Evolutionary conservation across 2,797 vertebrate genomes (phyloP).

Genomic region (Rhinoraja longicauda): DNA sequence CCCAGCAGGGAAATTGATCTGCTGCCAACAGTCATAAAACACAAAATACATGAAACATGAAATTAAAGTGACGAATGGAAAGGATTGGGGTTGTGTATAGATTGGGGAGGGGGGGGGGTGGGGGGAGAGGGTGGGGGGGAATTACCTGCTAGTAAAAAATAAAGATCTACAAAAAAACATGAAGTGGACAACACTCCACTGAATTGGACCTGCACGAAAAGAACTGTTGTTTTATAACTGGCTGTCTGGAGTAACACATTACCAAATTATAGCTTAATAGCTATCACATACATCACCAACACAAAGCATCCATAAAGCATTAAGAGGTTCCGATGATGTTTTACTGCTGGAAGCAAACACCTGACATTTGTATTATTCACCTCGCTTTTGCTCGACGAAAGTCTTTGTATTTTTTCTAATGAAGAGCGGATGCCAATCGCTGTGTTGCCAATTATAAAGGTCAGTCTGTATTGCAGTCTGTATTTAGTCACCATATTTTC

Average conservation of each 20-base stretch:
- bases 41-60: no score
- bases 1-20: no score
- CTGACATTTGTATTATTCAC: conserved; percentile 7
- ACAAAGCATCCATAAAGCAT: conserved; percentile 23
- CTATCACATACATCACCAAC: not conserved
- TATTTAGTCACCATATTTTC: not conserved
- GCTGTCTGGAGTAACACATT: not conserved
- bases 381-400: not conserved
- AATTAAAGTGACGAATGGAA: no score
- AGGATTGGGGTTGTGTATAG: no score
- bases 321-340: not conserved
- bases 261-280: conserved; percentile 22
- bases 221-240: not conserved
- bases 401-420: not conserved
- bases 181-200: not conserved
- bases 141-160: conserved; percentile 23
- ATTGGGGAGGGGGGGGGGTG: no score
- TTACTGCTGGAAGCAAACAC: not conserved
- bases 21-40: no score
- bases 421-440: not conserved
- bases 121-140: no score
- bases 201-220: conserved; percentile 20
- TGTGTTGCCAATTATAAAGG: not conserved
- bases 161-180: conserved; percentile 3
- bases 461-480: not conserved